phyloP scores from a whole-genome alignment of 2,888 invertebrate genomes.

The Amiota minor region DNA sequence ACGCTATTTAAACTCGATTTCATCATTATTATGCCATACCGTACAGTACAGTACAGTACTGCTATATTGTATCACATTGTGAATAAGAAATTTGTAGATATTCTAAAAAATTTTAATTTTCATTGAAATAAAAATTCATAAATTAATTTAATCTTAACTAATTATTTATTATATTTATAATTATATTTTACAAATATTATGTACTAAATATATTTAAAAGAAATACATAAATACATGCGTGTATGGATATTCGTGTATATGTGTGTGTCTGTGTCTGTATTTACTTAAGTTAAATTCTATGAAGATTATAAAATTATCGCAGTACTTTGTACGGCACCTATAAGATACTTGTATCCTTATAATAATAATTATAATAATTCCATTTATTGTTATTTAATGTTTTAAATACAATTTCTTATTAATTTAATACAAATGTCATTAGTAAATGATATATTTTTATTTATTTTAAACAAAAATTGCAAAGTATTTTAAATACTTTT shows the following conservation, averaged over 20 bases:
- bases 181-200: background rate
- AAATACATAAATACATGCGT: constrained; percentile 17
- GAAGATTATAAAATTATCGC: constrained; percentile 43
- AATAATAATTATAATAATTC: background rate
- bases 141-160: background rate
- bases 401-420: background rate
- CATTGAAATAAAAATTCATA: constrained; percentile 10
- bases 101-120: constrained; percentile 26
- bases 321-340: constrained; percentile 66
- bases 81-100: background rate
- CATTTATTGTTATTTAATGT: background rate
- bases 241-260: constrained; percentile 31
- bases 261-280: constrained; percentile 42
- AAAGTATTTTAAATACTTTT: constrained; percentile 37
- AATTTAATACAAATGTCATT: background rate
- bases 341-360: constrained; percentile 28
- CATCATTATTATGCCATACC: too few species aligned
- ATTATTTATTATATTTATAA: constrained; percentile 15
- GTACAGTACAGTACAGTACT: too few species aligned
- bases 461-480: constrained; percentile 29
- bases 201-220: constrained; percentile 4
- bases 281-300: constrained; percentile 6
- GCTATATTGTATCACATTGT: too few species aligned
- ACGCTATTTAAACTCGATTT: too few species aligned
- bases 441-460: background rate